Base-by-base conservation (phyloP, 2,888 invertebrate species). In the Ectemnius lituratus region DNA sequence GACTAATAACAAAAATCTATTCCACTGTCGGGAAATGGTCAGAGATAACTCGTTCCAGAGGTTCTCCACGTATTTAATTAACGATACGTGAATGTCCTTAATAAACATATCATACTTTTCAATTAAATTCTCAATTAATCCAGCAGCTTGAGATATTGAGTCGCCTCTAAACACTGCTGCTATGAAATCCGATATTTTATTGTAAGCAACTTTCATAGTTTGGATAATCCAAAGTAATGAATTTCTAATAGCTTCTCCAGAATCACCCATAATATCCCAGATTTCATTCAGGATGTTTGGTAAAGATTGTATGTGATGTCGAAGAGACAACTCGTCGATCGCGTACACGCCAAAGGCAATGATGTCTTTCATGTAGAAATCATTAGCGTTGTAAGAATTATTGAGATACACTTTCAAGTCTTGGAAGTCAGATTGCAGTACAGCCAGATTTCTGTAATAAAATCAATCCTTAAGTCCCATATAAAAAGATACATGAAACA, bases 251-350 rank as follows among this genome's bases (percentile, higher is more conserved):
- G 96, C 96, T 80, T 94, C 93, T 8, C 96, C 96, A 0, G 96
- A 96, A 67, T 96, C 96, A 0, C 96, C 97, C 95, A 97, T 95
- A 83, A 96, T 94, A 4, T 95, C 95, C 95, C 96, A 96, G 86
- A 97, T 93, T 89, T 97, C 97, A 62, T 95, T 95, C 0, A 97
- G 92, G 27, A 97, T 95, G 61, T 95, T 95, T 0, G 97, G 97
- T 64, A 97, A 87, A 0, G 95, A 95, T 83, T 96, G 94, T 80
- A 97, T 93, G 87, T 96, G 96, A 74, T 94, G 94, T 71, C 94
- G 92, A 61, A 96, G 93, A 0, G 96, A 95, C 88, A 97, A 92
- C 88, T 97, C 96, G 82, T 97, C 96, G 58, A 96, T 91, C 1
- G 96, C 92, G 64, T 94, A 94, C 52, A 94, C 91, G 0, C 94